A percentile compares a stretch with the other conserved stretches of the same genome.
Evolutionary conservation across 2,113 vertebrate genomes (phyloP).

Genomic region (Paramormyrops kingsleyae): DNA sequence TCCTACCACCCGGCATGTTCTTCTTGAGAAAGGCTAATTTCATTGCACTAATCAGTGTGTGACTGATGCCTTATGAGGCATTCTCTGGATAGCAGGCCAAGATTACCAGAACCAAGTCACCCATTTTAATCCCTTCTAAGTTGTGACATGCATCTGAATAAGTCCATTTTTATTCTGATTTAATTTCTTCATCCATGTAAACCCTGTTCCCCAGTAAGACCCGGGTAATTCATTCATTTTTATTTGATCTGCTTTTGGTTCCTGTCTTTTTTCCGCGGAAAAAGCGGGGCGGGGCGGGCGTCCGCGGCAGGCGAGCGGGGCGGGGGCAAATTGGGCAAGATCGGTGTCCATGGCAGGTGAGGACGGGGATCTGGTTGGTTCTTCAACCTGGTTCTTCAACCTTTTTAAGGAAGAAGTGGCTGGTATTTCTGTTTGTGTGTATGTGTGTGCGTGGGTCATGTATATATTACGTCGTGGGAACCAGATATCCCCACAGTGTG

Average conservation of each 20-base stretch:
- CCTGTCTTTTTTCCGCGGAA: background rate
- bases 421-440: background rate
- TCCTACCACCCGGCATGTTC: background rate
- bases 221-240: background rate
- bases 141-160: background rate
- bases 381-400: background rate
- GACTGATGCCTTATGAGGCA: background rate
- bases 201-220: background rate
- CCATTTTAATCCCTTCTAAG: background rate
- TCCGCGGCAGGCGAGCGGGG: background rate
- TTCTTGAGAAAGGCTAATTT: background rate
- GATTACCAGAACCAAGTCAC: background rate
- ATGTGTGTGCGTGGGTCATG: background rate
- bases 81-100: background rate
- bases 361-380: background rate
- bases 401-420: background rate
- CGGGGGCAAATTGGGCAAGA: background rate
- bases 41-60: background rate
- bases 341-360: background rate
- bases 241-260: background rate
- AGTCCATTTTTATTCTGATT: background rate
- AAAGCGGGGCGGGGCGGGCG: background rate
- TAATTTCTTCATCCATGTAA: background rate
- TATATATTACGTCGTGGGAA: background rate
- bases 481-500: background rate